Conservation (phyloP, 2,888 invertebrate species). For the Drosophila eohydei region DNA sequence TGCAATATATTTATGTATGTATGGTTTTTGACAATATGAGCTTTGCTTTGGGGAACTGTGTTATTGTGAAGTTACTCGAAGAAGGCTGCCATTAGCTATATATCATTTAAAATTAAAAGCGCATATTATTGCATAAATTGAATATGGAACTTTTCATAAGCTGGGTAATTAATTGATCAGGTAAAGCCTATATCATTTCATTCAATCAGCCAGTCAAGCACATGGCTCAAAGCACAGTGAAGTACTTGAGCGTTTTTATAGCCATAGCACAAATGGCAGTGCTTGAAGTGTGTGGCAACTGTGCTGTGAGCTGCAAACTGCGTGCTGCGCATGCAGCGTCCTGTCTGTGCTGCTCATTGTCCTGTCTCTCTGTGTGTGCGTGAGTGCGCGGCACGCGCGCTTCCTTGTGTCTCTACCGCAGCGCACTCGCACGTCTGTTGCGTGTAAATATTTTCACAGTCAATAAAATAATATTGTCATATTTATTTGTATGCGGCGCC, state of each 20-base stretch:
- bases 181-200: slow-evolving; percentile 1
- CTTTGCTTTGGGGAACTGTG: neutral
- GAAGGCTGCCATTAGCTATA: too few relatives aligned
- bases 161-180: neutral
- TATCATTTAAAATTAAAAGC: too few relatives aligned
- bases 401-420: slow-evolving; percentile 50
- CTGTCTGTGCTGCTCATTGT: slow-evolving; percentile 16
- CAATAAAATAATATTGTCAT: slow-evolving; percentile 82
- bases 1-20: neutral
- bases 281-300: slow-evolving; percentile 37
- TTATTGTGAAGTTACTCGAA: neutral
- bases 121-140: too few relatives aligned
- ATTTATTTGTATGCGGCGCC: slow-evolving; percentile 59
- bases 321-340: slow-evolving; percentile 9
- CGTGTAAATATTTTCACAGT: slow-evolving; percentile 82
- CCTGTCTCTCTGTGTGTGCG: neutral
- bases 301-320: slow-evolving; percentile 22
- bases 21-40: neutral
- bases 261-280: slow-evolving; percentile 57
- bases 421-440: slow-evolving; percentile 58
- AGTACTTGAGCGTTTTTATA: slow-evolving; percentile 52
- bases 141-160: neutral
- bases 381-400: slow-evolving; percentile 54
- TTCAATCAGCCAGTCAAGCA: slow-evolving; percentile 19
- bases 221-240: slow-evolving; percentile 7